Evolutionary conservation across 2,888 invertebrate species (phyloP).

Genomic region (Trachelus iudaicus): DNA sequence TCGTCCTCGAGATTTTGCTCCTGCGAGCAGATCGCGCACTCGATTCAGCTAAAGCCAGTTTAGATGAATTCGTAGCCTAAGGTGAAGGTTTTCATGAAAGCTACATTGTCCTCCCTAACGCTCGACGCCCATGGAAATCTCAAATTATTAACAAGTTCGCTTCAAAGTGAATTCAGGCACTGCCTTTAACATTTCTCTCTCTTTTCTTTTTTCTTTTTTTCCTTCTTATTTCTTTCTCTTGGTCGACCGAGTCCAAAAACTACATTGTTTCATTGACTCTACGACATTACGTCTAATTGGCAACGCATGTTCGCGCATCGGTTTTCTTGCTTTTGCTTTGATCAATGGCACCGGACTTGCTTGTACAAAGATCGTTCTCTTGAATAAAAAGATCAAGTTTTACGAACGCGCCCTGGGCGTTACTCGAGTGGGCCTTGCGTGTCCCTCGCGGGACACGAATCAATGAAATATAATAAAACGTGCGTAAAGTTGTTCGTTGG

Average conservation of each 20-base stretch:
- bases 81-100: background rate
- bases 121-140: background rate
- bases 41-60: conserved; percentile 32
- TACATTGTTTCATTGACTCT: background rate
- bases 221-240: background rate
- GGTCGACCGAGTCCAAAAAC: no score
- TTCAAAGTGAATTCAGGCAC: background rate
- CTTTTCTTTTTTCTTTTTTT: background rate
- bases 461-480: background rate
- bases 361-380: background rate
- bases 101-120: background rate
- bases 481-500: background rate
- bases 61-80: conserved; percentile 18
- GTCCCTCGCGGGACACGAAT: background rate
- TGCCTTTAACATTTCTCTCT: background rate
- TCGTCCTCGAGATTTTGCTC: background rate
- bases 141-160: background rate
- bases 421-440: background rate
- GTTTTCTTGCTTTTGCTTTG: background rate
- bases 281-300: background rate
- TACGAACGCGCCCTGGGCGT: background rate
- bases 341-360: background rate
- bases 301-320: background rate
- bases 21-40: background rate
- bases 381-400: background rate